Evolutionary conservation across 1,140 invertebrate genomes (phyloP), one percentile per base, ranked within the genome.

Genomic region (Potamilus streckersoni): DNA sequence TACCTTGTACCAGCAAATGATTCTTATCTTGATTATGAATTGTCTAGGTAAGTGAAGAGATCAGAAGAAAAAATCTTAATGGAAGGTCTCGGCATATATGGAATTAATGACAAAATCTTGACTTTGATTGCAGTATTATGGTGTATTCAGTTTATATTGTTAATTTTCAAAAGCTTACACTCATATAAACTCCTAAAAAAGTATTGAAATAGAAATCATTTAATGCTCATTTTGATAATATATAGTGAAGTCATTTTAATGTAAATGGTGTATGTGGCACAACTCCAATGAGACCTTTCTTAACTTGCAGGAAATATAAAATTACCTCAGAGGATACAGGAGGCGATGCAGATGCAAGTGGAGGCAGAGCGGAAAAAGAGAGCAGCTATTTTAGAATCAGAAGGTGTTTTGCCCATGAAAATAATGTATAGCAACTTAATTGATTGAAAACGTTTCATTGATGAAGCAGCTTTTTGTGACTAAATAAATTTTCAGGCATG

Each of bases 261-360:
- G 4, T 49, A 49, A 49, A 49, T 6, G 0, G 38, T 71, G 69
- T 59, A 17, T 27, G 59, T 19, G 17, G 20, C 61, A 61, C 27
- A 15, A 61, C 59, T 61, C 59, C 0, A 66, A 8, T 66, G 16
- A 17, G 15, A 15, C 38, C 15, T 60, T 59, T 58, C 17, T 73
- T 69, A 62, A 38, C 57, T 80, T 80, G 20, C 80, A 96, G 95
- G 95, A 91, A 96, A 98, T 88, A 97, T 99, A 82, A 95, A 94
- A 89, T 90, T 99, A 80, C 98, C 98, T 14, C 89, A 91, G 3
- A 93, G 96, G 89, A 96, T 99, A 8, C 96, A 98, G 86, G 97
- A 99, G 91, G 98, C 98, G 11, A 99, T 99, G 98, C 98, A 99
- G 91, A 99, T 99, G 97, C 98, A 99, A 73, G 97, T 99, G 0